phyloP scores from a whole-genome alignment of 2,888 invertebrate genomes.

The Carterocephalus palaemon region DNA sequence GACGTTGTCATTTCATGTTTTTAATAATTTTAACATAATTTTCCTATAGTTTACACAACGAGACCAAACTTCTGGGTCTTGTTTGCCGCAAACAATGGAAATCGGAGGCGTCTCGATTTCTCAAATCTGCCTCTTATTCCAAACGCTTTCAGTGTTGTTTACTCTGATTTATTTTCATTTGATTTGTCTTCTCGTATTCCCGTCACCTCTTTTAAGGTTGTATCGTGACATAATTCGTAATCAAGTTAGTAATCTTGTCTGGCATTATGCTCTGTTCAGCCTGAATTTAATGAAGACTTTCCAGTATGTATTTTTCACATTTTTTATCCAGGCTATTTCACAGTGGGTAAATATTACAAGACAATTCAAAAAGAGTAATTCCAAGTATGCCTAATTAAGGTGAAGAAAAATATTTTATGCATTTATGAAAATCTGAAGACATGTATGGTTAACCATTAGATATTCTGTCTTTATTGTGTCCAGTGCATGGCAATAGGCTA shows the following conservation, averaged over 20 bases:
- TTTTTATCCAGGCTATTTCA: not conserved
- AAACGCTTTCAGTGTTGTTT: conserved; percentile 3
- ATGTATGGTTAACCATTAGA: no score
- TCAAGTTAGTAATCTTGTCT: not conserved
- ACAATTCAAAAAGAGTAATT: no score
- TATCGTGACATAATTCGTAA: not conserved
- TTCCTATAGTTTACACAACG: not conserved
- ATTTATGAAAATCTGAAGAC: no score
- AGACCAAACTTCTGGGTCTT: not conserved
- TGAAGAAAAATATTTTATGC: no score
- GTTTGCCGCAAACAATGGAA: conserved; percentile 4
- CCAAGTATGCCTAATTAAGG: no score
- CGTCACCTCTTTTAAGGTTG: not conserved
- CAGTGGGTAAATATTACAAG: no score
- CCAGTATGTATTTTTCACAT: not conserved
- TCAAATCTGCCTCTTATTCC: conserved; percentile 1
- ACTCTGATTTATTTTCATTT: not conserved
- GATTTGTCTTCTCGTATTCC: not conserved
- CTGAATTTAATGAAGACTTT: not conserved
- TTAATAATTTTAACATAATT: no score
- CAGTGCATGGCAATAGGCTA: no score
- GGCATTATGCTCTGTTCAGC: not conserved
- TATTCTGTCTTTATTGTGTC: no score
- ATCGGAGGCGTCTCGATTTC: not conserved
- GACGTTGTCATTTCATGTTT: no score